Conservation (phyloP, 2,797 vertebrate genomes). For the Diglossa cyanea region DNA sequence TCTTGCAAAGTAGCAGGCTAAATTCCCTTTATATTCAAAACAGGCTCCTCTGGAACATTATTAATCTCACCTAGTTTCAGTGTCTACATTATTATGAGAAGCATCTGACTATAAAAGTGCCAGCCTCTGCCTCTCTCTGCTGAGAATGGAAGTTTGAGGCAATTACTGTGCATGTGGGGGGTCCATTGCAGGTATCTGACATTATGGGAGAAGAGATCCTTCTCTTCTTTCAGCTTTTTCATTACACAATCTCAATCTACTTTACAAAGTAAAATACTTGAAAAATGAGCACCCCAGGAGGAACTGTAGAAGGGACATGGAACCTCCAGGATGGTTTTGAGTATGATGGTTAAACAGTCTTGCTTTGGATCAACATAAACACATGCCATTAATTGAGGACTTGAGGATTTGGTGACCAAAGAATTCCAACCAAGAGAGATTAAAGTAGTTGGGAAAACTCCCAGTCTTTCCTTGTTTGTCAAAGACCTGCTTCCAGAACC, state of each 20-base stretch:
- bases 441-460: background rate
- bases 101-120: background rate
- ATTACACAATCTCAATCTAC: background rate
- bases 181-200: background rate
- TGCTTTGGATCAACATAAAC: background rate
- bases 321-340: background rate
- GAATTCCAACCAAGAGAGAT: background rate
- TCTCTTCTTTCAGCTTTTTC: background rate
- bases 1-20: background rate
- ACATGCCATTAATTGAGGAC: background rate
- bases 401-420: background rate
- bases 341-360: background rate
- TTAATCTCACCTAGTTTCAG: background rate
- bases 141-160: background rate
- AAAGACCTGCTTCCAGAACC: background rate
- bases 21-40: slow-evolving; percentile 28
- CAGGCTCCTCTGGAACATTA: background rate
- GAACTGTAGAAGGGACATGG: background rate
- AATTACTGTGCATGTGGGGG: background rate
- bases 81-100: background rate
- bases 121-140: background rate
- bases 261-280: background rate
- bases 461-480: background rate
- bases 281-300: background rate
- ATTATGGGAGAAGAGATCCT: background rate